Base-by-base conservation (phyloP, 2,113 vertebrate species). In the Tychaedon coryphoeus region DNA sequence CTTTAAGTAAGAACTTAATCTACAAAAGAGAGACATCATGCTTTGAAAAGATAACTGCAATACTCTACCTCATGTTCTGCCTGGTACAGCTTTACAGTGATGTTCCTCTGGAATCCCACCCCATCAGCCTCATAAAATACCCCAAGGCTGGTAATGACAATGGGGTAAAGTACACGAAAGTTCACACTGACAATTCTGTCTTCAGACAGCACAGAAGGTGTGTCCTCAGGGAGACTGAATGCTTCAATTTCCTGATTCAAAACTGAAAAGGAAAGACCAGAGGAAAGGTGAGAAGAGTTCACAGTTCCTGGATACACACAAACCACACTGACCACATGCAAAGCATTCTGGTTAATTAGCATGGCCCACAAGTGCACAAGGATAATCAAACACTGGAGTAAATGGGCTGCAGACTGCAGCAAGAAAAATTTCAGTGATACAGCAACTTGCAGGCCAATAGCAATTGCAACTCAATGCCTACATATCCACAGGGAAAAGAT, bases 51-150 rank as follows among this genome's bases (percentile, higher is more conserved):
- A 19, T 6, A 87, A 79, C 34, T 60, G 25, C 26, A 89, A 14
- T 20, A 42, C 64, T 87, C n/a, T 97, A 99, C 99, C 99, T 99
- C 99, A 89, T 99, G 99, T 84, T 99, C 99, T 67, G 99, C 98
- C 96, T 99, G 99, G 74, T 99, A 98, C 40, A 99, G 98, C 93
- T 98, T 99, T 69, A 99, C 99, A 2, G 99, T 99, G 92, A 99
- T 98, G 87, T 99, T 99, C 82, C 98, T 98, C 74, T 98, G 98
- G 93, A 99, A 98, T 74, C 98, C 98, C 26, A 95, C 94, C 13
- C 58, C 91, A 31, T 92, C 93, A 33, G 97, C 96, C 45, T 98
- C 98, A 40, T 98, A 97, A 96, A 99, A 99, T 57, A 99, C 99
- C 53, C 99, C 99, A 8, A 99, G 98, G 75, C 98, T 98, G 50